Base-by-base conservation (phyloP, 2,888 invertebrate genomes). In the Troilus luridus region DNA sequence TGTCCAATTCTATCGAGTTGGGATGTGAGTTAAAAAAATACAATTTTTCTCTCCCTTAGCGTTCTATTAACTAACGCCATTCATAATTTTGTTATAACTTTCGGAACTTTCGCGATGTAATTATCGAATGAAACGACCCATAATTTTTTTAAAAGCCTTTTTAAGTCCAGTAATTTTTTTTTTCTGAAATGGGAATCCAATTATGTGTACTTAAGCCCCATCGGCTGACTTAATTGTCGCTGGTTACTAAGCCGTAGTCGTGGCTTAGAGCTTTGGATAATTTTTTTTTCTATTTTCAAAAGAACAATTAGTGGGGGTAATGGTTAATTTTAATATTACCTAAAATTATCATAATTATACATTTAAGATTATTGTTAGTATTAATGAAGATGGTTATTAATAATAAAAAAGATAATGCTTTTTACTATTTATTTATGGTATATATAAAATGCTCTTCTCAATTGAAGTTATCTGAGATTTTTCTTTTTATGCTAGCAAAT, bases 131-230 rank as follows among this genome's bases (percentile, higher is more conserved):
- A n/a, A 58, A 85, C 56, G 85, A n/a, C 56, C 85, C 56, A n/a
- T 56, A 85, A 56, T 85, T 85, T 85, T 85, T 85, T n/a, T 85
- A 85, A 85, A 85, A 85, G 85, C 85, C 85, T 58, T 85, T 85
- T 58, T 56, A 85, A 85, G 85, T 54, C 85, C n/a, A 0, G 17
- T 21, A 85, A 85, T 85, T 85, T 85, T 58, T 54, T 24, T 67
- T 77, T 27, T 41, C 27, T 77, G 17, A 27, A 77, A 77, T 77
- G 27, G 72, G 72, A 77, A 77, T 77, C 72, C 56, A 85, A 85
- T 85, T 85, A 85, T 56, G 56, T n/a, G 19, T 85, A 85, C 85
- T 85, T 85, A 56, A 85, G 56, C 85, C 11, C 85, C 85, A 85
- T 85, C n/a, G 56, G 56, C 24, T 1, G 85, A n/a, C 56, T 85